Conservation (phyloP, 2,888 invertebrate genomes). For the Epirrita christyi region DNA sequence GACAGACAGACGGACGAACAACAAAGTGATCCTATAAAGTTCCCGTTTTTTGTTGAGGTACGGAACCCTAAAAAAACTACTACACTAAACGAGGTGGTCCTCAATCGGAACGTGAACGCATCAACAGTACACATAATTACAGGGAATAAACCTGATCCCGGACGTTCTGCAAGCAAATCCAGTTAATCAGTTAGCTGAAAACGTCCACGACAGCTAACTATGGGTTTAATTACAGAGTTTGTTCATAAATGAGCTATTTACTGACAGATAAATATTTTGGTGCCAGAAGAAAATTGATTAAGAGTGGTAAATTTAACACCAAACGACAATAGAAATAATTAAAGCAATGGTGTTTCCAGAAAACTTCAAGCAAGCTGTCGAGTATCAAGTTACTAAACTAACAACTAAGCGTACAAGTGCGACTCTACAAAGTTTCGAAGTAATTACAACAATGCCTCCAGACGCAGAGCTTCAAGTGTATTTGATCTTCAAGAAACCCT, state of each 20-base stretch:
- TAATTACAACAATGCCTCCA: constrained; percentile 18
- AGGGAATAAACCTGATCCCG: constrained; percentile 23
- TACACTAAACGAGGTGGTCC: neutral
- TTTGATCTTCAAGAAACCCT: constrained; percentile 4
- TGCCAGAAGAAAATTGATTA: no score
- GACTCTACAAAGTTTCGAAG: constrained; percentile 21
- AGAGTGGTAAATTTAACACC: no score
- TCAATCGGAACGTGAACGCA: neutral
- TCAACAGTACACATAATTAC: constrained; percentile 22
- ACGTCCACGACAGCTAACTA: constrained; percentile 21
- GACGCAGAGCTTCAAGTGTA: neutral
- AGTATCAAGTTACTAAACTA: constrained; percentile 25
- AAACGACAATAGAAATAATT: no score
- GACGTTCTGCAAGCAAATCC: constrained; percentile 37
- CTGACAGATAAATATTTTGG: no score
- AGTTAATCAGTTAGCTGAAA: constrained; percentile 30
- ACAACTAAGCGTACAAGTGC: constrained; percentile 22
- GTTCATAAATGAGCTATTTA: constrained; percentile 6
- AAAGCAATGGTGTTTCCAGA: neutral
- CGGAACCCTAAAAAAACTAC: no score
- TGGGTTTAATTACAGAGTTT: constrained; percentile 19
- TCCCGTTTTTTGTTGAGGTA: no score
- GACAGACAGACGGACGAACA: no score
- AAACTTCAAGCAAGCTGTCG: constrained; percentile 2
- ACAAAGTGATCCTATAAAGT: no score